Percentiles rank a stretch among this genome's conserved stretches.
Evolutionary conservation across 2,888 invertebrate genomes (phyloP).

Genomic region (Vanessa cardui): DNA sequence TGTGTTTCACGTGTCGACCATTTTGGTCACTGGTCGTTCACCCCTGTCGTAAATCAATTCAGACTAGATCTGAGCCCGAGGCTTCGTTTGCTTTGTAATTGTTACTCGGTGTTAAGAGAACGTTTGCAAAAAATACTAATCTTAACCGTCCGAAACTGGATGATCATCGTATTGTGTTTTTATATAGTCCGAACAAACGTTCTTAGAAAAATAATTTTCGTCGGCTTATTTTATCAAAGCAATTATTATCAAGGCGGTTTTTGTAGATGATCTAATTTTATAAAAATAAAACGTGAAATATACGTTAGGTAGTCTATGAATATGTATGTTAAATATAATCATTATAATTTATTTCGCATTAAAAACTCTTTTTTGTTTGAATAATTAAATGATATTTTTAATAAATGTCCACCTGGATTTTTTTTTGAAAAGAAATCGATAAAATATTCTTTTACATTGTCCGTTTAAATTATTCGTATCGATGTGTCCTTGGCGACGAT

Average conservation of each 20-base stretch:
- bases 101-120: slow-evolving; percentile 21
- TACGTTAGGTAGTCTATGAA: no score
- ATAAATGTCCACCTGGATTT: neutral
- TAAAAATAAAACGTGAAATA: no score
- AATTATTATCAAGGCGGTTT: neutral
- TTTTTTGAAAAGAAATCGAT: no score
- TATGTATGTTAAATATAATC: no score
- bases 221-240: neutral
- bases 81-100: slow-evolving; percentile 38
- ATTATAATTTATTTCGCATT: no score
- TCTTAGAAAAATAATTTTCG: slow-evolving; percentile 16
- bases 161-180: slow-evolving; percentile 17
- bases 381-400: neutral
- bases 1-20: slow-evolving; percentile 48
- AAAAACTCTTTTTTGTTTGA: no score
- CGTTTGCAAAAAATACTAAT: slow-evolving; percentile 32
- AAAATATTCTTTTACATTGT: no score
- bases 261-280: no score
- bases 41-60: slow-evolving; percentile 48
- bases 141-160: slow-evolving; percentile 15
- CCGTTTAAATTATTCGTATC: neutral
- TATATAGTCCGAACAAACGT: slow-evolving; percentile 5
- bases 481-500: slow-evolving; percentile 25
- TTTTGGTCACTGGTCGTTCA: slow-evolving; percentile 50
- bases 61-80: slow-evolving; percentile 38